Percentiles rank a stretch among this genome's conserved stretches.
Conservation (phyloP, 2,888 invertebrate genomes). For the Callyntrura sp. region DNA sequence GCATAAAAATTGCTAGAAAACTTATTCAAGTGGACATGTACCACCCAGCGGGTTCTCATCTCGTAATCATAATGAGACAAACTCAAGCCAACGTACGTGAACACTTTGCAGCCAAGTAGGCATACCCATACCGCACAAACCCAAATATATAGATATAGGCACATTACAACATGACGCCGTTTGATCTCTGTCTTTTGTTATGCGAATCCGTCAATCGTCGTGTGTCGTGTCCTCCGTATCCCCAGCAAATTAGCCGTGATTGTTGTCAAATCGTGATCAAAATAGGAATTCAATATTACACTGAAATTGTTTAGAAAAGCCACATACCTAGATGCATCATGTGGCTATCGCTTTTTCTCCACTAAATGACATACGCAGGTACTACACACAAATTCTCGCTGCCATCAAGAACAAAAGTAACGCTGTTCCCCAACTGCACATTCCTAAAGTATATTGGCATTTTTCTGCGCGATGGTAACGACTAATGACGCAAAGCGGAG, state of each 20-base stretch:
- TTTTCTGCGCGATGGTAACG: not conserved
- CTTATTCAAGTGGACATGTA: conserved; percentile 23
- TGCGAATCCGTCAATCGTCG: conserved; percentile 3
- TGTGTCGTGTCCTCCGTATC: conserved; percentile 8
- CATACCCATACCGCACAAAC: not conserved
- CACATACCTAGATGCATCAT: not conserved
- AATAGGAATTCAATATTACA: conserved; percentile 54
- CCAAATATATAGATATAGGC: not conserved
- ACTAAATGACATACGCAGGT: no score
- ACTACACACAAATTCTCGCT: no score
- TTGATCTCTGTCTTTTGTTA: not conserved
- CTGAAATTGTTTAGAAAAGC: conserved; percentile 2
- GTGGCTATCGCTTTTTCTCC: not conserved
- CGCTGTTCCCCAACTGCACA: not conserved
- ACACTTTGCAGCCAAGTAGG: not conserved
- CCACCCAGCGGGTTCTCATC: conserved; percentile 46
- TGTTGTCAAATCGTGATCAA: conserved; percentile 65
- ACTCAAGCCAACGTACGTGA: not conserved
- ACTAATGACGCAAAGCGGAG: not conserved
- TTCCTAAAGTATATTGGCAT: not conserved
- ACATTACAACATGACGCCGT: not conserved
- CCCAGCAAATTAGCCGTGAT: conserved; percentile 55
- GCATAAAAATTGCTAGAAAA: conserved; percentile 22
- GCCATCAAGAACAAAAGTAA: not conserved
- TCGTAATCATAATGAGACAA: not conserved